Base-by-base conservation (phyloP, 2,797 vertebrate species). In the Protonibea diacanthus region DNA sequence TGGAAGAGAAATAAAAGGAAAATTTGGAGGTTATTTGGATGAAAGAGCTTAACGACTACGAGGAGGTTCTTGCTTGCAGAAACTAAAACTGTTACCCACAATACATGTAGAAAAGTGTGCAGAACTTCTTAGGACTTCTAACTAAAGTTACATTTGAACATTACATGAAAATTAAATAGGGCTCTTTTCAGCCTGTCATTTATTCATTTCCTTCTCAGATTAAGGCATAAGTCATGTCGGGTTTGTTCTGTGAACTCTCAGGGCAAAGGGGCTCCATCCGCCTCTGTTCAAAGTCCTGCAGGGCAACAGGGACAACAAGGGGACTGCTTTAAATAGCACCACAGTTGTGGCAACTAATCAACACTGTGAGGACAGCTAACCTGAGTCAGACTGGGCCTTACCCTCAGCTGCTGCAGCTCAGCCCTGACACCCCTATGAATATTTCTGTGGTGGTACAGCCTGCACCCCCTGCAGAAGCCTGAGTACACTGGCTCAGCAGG, bases 281-380 rank as follows among this genome's bases (percentile, higher is more conserved):
- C 72, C 72, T 71, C 76, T 90, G 83, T 86, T 74, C 66, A 8
- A 49, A 80, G 52, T 59, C 74, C 78, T 76, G 71, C 67, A 61
- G 73, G 84, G 80, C 84, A 82, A 58, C 44, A 68, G 86, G 57
- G 83, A 94, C 90, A 92, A 94, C 90, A 94, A 94, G 90, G 78
- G 76, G 69, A 69, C 49, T 11, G 67, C 92, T 92, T 78, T 79
- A 95, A 95, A 96, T 95, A 96, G 94, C 71, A 44, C 66, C 81
- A 86, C 95, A 96, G 93, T 94, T 96, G 95, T 95, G 94, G 70
- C 63, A 78, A 86, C 83, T 87, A 63, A 89, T 96, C 95, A 95
- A 45, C 82, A 75, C 72, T 75, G 82, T 55, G 77, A 79, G 76
- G 93, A 94, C 93, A 93, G 92, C 79, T 82, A 92, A 68, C 89